Evolutionary conservation across 1,140 invertebrate genomes (phyloP), one percentile per base, ranked within the genome.

Genomic region (Oreohelix idahoensis): DNA sequence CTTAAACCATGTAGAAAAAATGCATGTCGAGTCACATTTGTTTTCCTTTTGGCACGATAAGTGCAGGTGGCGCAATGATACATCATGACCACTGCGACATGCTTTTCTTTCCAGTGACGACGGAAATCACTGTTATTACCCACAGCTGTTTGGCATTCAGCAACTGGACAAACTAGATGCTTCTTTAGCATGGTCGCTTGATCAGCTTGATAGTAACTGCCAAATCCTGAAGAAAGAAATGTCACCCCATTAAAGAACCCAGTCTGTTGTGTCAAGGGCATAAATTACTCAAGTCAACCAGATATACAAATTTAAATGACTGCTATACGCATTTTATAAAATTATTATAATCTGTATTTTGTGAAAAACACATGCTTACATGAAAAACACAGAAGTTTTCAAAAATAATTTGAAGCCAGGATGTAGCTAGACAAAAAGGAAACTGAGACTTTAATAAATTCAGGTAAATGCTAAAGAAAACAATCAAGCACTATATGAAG

Each of bases 91-190:
- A 66, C 32, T 8, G 53, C 63, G 11, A 39, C 77, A 69, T 79
- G 77, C 42, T 66, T 79, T 66, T 79, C 77, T 23, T 66, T 63
- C 77, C 77, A 79, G 58, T 79, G 74, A 35, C 74, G 74, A 23
- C 32, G 42, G 36, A 76, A 76, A 51, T 76, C 74, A 76, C 42
- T 49, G 20, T 76, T n/a, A 49, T 39, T 45, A 32, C 58, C 39
- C 17, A 42, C 77, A 38, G 51, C 13, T 38, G 77, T 66, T 58
- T 63, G 35, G 15, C 77, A 79, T 36, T 45, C 77, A 63, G 77
- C 35, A 39, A 79, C 77, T 66, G 77, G 77, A 49, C 77, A 79
- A 66, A 66, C 29, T 32, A 66, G 63, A 66, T 66, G 63, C 29
- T 66, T 36, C 39, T 45, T 53, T 35, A 58, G 38, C 71, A 39